Conservation (phyloP, 2,888 invertebrate genomes). For the Drosophila anceps region DNA sequence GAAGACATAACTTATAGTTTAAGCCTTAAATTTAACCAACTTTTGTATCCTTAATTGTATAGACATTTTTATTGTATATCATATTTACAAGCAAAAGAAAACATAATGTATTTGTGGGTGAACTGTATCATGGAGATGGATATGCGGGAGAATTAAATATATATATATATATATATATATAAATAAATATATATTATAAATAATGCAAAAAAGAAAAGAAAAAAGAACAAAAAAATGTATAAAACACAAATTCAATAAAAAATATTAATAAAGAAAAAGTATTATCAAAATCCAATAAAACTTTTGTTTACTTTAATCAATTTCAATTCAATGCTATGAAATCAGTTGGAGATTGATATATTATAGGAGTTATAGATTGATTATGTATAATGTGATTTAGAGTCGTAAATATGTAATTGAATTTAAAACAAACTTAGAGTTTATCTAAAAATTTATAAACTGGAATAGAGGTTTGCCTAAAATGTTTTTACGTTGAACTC, state of each 20-base stretch:
- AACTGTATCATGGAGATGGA: conserved; percentile 71
- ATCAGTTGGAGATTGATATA: background rate
- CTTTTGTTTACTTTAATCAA: background rate
- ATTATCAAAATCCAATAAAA: conserved; percentile 57
- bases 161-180: conserved; percentile 66
- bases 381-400: background rate
- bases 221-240: conserved; percentile 57
- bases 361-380: background rate
- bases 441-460: too few species aligned
- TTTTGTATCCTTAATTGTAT: conserved; percentile 80
- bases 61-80: conserved; percentile 73
- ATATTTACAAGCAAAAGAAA: conserved; percentile 59
- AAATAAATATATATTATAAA: conserved; percentile 65
- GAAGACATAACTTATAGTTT: conserved; percentile 73
- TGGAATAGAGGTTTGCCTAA: too few species aligned
- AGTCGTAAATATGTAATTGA: background rate
- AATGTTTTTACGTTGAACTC: too few species aligned
- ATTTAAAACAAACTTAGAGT: too few species aligned
- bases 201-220: conserved; percentile 37
- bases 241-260: conserved; percentile 75
- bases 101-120: conserved; percentile 72
- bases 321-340: background rate
- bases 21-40: conserved; percentile 68
- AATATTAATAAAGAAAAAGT: conserved; percentile 79
- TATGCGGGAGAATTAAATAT: conserved; percentile 71